These are phyloP conservation scores for Leucozona laternaria DNA, from an alignment of 2,888 invertebrate species.

Conservation along the genomic window DNA sequence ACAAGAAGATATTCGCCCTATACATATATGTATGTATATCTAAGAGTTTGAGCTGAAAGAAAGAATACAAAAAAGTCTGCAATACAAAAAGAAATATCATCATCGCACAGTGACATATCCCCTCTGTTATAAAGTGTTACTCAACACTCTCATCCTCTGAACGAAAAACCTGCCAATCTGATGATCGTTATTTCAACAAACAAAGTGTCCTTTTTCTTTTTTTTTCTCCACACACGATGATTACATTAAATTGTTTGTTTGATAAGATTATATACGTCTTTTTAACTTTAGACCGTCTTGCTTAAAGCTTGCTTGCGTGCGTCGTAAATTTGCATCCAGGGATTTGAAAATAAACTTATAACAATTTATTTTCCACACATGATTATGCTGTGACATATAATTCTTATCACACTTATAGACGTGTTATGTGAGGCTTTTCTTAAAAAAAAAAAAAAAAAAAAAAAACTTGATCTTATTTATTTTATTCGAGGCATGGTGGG, in stretches of 20 bases:
- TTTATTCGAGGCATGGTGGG: background rate
- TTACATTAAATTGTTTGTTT: slow-evolving; percentile 18
- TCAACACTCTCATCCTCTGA: background rate
- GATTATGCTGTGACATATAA: slow-evolving; percentile 70
- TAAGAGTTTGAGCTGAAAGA: too few species aligned
- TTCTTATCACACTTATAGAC: slow-evolving; percentile 52
- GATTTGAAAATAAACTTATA: slow-evolving; percentile 60
- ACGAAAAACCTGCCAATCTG: background rate
- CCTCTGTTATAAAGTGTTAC: background rate
- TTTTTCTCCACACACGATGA: background rate
- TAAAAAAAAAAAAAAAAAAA: background rate
- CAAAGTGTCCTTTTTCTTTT: background rate
- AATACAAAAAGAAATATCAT: background rate
- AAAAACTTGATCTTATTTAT: slow-evolving; percentile 25
- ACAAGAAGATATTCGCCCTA: too few species aligned
- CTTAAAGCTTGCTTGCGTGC: background rate
- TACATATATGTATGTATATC: too few species aligned
- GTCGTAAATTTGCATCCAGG: slow-evolving; percentile 27
- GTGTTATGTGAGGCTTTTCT: slow-evolving; percentile 53
- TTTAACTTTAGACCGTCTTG: slow-evolving; percentile 18
- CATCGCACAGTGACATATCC: background rate
- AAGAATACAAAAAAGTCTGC: too few species aligned
- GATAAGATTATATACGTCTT: slow-evolving; percentile 23
- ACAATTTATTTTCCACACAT: slow-evolving; percentile 72
- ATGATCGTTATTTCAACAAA: slow-evolving; percentile 8